A percentile compares a stretch with the other conserved stretches of the same genome.
phyloP scores from a whole-genome alignment of 2,113 vertebrate species.

The Desmodus rotundus region DNA sequence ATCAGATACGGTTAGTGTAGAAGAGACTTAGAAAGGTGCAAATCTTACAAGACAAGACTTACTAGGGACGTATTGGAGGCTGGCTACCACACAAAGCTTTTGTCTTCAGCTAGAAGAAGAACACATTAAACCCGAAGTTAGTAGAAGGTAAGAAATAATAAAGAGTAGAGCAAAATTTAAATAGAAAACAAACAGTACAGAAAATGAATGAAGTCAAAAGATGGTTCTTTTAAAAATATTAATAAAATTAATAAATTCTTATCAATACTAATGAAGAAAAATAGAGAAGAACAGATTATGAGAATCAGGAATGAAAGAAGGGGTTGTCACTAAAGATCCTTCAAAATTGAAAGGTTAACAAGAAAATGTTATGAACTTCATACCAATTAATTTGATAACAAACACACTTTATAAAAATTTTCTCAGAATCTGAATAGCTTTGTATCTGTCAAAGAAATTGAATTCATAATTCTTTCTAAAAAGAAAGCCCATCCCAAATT shows the following conservation, averaged over 20 bases:
- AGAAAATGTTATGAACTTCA: not conserved
- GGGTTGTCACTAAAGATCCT: not conserved
- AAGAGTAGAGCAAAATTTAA: not conserved
- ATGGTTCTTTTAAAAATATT: not conserved
- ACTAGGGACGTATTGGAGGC: not conserved
- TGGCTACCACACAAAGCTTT: not conserved
- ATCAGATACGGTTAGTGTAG: not conserved
- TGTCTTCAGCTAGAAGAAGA: not conserved
- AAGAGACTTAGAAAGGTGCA: not conserved
- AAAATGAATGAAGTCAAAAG: not conserved
- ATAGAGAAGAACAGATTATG: not conserved
- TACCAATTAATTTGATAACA: conserved; percentile 2
- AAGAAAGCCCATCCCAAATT: not conserved
- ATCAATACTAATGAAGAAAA: not conserved
- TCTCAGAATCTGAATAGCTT: not conserved
- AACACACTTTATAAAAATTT: not conserved
- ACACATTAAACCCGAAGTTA: conserved; percentile 5
- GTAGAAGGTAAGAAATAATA: conserved; percentile 4
- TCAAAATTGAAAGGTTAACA: conserved; percentile 19
- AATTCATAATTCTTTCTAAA: not conserved
- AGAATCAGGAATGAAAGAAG: not conserved
- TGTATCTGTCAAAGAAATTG: not conserved
- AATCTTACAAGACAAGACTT: not conserved
- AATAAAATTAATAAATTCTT: not conserved
- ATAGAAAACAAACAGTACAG: not conserved